These are phyloP conservation scores for Anableps anableps DNA, from an alignment of 2,797 vertebrate species.

Conservation along the genomic window DNA sequence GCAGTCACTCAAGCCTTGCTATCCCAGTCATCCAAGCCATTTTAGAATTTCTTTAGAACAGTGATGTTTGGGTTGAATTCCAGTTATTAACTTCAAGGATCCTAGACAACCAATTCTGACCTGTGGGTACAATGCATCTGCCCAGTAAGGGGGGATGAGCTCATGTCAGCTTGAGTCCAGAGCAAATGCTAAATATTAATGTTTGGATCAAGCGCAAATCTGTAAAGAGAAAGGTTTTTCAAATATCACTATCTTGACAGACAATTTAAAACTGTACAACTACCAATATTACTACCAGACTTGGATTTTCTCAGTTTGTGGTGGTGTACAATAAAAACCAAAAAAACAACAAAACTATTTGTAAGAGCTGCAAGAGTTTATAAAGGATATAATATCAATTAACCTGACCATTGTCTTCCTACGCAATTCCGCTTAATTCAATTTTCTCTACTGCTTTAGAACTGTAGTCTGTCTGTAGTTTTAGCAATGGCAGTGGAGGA, in stretches of 20 bases:
- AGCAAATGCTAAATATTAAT: conserved; percentile 15
- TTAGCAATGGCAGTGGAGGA: too few relatives aligned
- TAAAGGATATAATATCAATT: too few relatives aligned
- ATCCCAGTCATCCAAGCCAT: conserved; percentile 75
- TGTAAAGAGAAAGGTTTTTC: not conserved
- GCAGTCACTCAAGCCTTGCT: conserved; percentile 66
- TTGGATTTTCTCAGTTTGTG: not conserved
- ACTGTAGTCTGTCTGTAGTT: too few relatives aligned
- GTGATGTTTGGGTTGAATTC: conserved; percentile 76
- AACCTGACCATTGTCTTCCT: too few relatives aligned
- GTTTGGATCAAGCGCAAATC: not conserved
- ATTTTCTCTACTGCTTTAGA: too few relatives aligned
- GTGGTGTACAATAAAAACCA: not conserved
- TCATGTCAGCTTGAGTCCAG: conserved; percentile 56
- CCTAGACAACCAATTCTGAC: conserved; percentile 77
- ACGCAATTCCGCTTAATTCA: too few relatives aligned
- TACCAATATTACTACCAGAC: not conserved
- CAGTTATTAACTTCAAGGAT: conserved; percentile 63
- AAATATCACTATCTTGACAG: not conserved
- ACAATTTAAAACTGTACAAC: not conserved
- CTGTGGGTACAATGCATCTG: conserved; percentile 56
- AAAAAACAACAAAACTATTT: too few relatives aligned
- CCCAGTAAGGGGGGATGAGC: conserved; percentile 42
- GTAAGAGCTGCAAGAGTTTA: too few relatives aligned
- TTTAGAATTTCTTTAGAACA: conserved; percentile 59